Conservation (phyloP, 2,113 vertebrate genomes). For the Plotosus lineatus region DNA sequence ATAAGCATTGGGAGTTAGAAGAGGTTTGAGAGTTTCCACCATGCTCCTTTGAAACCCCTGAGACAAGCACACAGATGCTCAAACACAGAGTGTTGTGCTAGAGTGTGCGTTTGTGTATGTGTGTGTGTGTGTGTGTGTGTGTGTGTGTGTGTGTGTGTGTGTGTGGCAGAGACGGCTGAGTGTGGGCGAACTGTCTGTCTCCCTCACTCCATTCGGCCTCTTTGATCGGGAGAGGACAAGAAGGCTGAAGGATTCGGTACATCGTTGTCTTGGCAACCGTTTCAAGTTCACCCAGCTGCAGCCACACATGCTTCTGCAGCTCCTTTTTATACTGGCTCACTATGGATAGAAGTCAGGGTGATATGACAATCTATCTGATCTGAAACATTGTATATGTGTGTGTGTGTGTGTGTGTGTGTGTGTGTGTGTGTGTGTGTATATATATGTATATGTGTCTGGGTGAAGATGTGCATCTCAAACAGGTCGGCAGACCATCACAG, state of each 20-base stretch:
- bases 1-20: background rate
- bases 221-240: constrained; percentile 52
- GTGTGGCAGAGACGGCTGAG: constrained; percentile 6
- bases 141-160: constrained; percentile 8
- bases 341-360: constrained; percentile 13
- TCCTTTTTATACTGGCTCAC: background rate
- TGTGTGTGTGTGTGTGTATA: too few relatives aligned
- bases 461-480: too few relatives aligned
- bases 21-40: background rate
- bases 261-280: constrained; percentile 53
- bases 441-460: too few relatives aligned
- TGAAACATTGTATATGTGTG: background rate
- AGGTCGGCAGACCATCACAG: too few relatives aligned
- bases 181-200: constrained; percentile 31
- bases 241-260: constrained; percentile 49
- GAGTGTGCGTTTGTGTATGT: too few relatives aligned
- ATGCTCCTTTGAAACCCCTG: background rate
- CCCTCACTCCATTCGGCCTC: constrained; percentile 41
- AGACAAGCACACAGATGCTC: background rate
- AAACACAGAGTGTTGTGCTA: background rate
- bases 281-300: constrained; percentile 62
- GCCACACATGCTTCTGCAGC: constrained; percentile 42
- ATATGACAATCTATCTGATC: background rate
- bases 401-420: too few relatives aligned
- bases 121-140: background rate